Base-by-base conservation (phyloP, 2,113 vertebrate species). In the Triplophysa dalaica region DNA sequence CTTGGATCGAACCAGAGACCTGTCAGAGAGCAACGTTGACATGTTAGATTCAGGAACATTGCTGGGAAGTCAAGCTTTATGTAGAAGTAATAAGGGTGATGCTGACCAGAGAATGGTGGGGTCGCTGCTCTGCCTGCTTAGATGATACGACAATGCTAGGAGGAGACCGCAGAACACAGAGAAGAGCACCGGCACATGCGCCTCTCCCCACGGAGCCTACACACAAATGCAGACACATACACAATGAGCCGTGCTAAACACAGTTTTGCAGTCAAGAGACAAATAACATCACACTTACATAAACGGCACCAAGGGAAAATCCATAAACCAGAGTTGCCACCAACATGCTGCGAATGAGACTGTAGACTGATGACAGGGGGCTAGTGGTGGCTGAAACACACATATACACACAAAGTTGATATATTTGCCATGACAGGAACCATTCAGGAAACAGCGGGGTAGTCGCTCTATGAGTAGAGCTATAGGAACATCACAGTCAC, bases 61-160 rank as follows among this genome's bases (percentile, higher is more conserved):
- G 50, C 26, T 45, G 17, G 2, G 17, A 2, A 26, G 12, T 33
- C 24, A n/a, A 48, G 2, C 54, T 26, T 0, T 45, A 8, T 14
- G 6, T 21, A 22, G 14, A 58, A 65, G 24, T 24, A 33, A 50
- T 22, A 64, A 24, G 21, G 2, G 73, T 21, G 9, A 61, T 12
- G 91, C 94, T 89, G 72, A 97, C 95, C 95, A 96, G 65, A 97
- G 91, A 77, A 96, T 93, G 0, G 94, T 93, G 52, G 95, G 94
- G 83, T 97, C 95, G 0, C 95, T 97, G 93, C 94, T 96, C 88
- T 97, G 95, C 50, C 95, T 94, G 88, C 95, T 95, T 75, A 97
- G 92, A 87, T 97, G 95, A 87, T 96, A 97, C 54, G 95, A 96
- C 76, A 95, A 88, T 3, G 95, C 94, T 81, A 97, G 87, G 58